Conservation (phyloP, 2,888 invertebrate species). For the Sesia bembeciformis region DNA sequence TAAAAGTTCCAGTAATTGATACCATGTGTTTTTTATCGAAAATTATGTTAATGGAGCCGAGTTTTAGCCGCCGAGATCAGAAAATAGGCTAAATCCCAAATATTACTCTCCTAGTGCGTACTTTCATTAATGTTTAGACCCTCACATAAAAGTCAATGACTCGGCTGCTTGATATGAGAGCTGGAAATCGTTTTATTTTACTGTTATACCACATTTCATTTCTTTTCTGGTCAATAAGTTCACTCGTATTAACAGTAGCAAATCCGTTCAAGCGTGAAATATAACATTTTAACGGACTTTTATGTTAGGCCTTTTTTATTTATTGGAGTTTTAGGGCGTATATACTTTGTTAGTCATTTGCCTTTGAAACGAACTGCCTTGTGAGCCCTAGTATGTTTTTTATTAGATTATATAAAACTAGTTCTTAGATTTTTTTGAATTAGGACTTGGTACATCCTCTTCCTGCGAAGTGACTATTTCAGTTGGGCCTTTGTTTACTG, state of each 20-base stretch:
- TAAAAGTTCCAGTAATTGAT: too few species aligned
- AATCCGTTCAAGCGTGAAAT: background rate
- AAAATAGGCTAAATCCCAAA: background rate
- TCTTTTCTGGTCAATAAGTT: constrained; percentile 24
- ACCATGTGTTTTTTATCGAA: too few species aligned
- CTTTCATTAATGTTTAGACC: constrained; percentile 41
- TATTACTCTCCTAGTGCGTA: background rate
- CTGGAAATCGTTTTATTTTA: constrained; percentile 52
- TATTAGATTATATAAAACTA: too few species aligned
- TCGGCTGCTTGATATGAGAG: constrained; percentile 38
- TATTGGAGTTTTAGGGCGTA: background rate
- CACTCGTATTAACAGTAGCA: constrained; percentile 12
- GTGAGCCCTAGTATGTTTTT: too few species aligned
- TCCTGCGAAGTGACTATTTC: too few species aligned
- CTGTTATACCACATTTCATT: constrained; percentile 44
- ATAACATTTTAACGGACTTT: constrained; percentile 6
- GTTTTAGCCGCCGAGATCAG: too few species aligned
- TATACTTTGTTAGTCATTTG: too few species aligned
- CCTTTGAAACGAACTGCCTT: too few species aligned
- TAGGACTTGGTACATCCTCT: too few species aligned
- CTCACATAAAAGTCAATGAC: constrained; percentile 55
- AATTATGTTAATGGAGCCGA: too few species aligned
- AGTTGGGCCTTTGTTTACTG: too few species aligned
- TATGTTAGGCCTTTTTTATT: constrained; percentile 1
- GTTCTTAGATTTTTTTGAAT: too few species aligned